Conservation (phyloP, 2,888 invertebrate genomes). For the Aspidiotus rigidus region DNA sequence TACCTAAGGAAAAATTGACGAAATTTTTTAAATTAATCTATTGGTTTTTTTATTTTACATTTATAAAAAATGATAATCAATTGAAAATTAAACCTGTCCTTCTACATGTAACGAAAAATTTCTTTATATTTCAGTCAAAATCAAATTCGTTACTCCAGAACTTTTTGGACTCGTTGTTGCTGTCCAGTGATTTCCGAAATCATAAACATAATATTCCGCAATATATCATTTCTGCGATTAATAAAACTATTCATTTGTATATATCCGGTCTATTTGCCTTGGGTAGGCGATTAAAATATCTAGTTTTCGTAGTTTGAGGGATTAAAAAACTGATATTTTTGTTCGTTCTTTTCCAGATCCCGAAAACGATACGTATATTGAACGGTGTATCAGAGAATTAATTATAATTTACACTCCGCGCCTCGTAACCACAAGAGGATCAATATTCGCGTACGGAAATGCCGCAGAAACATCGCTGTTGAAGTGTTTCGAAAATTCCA, state of each 20-base stretch:
- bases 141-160: slow-evolving; percentile 47
- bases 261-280: slow-evolving; percentile 48
- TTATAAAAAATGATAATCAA: too few relatives aligned
- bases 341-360: slow-evolving; percentile 35
- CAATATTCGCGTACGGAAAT: slow-evolving; percentile 10
- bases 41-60: too few relatives aligned
- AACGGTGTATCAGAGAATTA: slow-evolving; percentile 37
- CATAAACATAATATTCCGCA: slow-evolving; percentile 45
- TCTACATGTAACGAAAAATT: background rate
- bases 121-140: slow-evolving; percentile 37
- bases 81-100: background rate
- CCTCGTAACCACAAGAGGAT: slow-evolving; percentile 37
- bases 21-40: too few relatives aligned
- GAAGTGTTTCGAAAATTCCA: slow-evolving; percentile 35
- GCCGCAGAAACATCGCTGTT: slow-evolving; percentile 30
- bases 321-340: slow-evolving; percentile 9
- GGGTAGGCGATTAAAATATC: slow-evolving; percentile 45
- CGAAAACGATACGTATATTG: slow-evolving; percentile 37
- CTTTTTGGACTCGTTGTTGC: slow-evolving; percentile 47
- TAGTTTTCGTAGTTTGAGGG: slow-evolving; percentile 41
- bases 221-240: slow-evolving; percentile 45
- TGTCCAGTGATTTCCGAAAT: slow-evolving; percentile 46
- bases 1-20: too few relatives aligned
- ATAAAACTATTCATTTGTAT: slow-evolving; percentile 48
- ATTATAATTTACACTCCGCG: slow-evolving; percentile 39